Evolutionary conservation across 2,113 vertebrate genomes (phyloP).

Genomic region (Ranitomeya imitator): DNA sequence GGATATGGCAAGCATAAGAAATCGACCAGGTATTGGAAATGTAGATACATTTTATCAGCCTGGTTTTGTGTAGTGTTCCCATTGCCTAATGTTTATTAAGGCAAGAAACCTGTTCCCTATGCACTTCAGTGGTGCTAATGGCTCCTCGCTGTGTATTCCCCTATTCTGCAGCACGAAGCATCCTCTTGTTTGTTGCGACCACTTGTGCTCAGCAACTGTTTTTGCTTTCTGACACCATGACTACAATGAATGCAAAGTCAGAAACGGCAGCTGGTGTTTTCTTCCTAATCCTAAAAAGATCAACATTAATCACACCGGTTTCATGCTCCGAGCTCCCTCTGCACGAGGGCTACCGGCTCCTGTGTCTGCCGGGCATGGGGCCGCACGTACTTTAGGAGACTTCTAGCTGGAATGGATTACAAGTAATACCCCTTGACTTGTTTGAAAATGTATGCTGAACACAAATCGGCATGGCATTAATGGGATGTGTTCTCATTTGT

Average conservation of each 20-base stretch:
- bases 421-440: background rate
- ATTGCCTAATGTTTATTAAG: background rate
- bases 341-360: background rate
- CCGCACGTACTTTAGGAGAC: slow-evolving; percentile 17
- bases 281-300: slow-evolving; percentile 56
- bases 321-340: slow-evolving; percentile 28
- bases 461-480: background rate
- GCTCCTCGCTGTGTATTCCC: background rate
- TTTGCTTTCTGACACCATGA: slow-evolving; percentile 36
- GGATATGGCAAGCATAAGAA: background rate
- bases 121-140: background rate
- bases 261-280: slow-evolving; percentile 52
- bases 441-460: background rate
- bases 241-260: slow-evolving; percentile 41
- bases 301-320: slow-evolving; percentile 48
- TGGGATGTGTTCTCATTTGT: background rate
- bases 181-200: slow-evolving; percentile 22
- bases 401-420: background rate
- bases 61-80: background rate
- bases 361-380: slow-evolving; percentile 13
- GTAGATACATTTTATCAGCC: background rate
- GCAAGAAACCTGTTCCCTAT: background rate
- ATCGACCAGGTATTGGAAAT: background rate
- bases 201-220: slow-evolving; percentile 15
- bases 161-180: background rate